Evolutionary conservation across 2,113 vertebrate species (phyloP).

Genomic region (Scopus umbretta): DNA sequence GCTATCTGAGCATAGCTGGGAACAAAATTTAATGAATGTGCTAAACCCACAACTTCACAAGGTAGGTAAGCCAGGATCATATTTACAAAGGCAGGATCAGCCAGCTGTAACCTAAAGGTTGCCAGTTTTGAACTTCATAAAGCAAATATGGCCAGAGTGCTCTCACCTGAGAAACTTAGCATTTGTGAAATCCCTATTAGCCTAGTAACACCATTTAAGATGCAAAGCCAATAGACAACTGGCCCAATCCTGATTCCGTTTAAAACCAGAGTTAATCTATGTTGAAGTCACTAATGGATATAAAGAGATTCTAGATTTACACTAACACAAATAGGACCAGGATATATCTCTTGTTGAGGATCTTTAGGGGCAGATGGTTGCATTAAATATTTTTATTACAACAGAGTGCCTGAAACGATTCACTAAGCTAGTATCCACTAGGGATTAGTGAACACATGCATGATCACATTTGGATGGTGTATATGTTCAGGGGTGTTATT

Average conservation of each 20-base stretch:
- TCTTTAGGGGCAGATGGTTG: neutral
- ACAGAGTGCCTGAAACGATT: neutral
- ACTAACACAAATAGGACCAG: neutral
- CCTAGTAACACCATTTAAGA: neutral
- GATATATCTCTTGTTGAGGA: neutral
- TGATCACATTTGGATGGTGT: neutral
- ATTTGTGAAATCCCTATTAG: neutral
- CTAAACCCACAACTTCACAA: neutral
- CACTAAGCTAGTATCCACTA: neutral
- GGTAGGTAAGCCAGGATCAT: accelerated
- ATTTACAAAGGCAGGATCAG: neutral
- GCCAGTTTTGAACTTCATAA: neutral
- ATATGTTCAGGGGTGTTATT: neutral
- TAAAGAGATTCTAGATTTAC: neutral
- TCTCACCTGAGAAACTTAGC: neutral
- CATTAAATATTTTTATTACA: neutral
- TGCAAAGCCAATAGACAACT: neutral
- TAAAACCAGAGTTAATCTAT: neutral
- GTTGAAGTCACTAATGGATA: neutral
- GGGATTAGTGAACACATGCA: neutral
- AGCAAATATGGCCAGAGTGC: neutral
- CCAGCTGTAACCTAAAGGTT: neutral
- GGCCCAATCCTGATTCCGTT: neutral
- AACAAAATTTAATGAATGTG: neutral
- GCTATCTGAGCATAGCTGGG: neutral